Evolutionary conservation across 2,888 invertebrate species (phyloP).

Genomic region (Fragum whitleyi): DNA sequence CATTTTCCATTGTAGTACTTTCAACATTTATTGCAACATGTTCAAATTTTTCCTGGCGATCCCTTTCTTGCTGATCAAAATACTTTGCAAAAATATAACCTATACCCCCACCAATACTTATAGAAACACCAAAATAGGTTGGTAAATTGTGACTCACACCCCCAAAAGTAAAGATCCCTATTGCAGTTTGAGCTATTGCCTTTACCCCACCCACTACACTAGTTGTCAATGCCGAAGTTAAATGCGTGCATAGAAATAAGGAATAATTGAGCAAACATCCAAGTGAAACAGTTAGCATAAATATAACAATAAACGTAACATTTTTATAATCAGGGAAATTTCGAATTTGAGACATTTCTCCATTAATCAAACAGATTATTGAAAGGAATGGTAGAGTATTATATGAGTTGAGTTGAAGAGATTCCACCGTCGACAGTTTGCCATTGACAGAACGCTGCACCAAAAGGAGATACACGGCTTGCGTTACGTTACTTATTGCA

Average conservation of each 20-base stretch:
- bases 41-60: background rate
- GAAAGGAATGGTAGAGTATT: constrained; percentile 84
- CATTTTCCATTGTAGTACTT: background rate
- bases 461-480: constrained; percentile 85
- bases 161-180: constrained; percentile 86
- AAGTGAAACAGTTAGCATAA: constrained; percentile 78
- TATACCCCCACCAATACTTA: constrained; percentile 84
- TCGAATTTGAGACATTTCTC: constrained; percentile 72
- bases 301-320: constrained; percentile 79
- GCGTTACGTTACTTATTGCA: constrained; percentile 84
- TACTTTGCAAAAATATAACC: constrained; percentile 78
- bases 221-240: constrained; percentile 86
- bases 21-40: background rate
- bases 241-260: constrained; percentile 85
- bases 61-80: constrained; percentile 6
- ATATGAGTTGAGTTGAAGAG: constrained; percentile 84
- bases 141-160: constrained; percentile 83
- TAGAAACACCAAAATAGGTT: constrained; percentile 83
- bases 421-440: constrained; percentile 82
- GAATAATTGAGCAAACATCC: constrained; percentile 85
- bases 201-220: constrained; percentile 85
- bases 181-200: constrained; percentile 84
- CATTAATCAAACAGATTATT: constrained; percentile 71
- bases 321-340: constrained; percentile 57
- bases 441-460: constrained; percentile 84